Evolutionary conservation across 2,888 invertebrate genomes (phyloP).

Genomic region (Steinernema hermaphroditum): DNA sequence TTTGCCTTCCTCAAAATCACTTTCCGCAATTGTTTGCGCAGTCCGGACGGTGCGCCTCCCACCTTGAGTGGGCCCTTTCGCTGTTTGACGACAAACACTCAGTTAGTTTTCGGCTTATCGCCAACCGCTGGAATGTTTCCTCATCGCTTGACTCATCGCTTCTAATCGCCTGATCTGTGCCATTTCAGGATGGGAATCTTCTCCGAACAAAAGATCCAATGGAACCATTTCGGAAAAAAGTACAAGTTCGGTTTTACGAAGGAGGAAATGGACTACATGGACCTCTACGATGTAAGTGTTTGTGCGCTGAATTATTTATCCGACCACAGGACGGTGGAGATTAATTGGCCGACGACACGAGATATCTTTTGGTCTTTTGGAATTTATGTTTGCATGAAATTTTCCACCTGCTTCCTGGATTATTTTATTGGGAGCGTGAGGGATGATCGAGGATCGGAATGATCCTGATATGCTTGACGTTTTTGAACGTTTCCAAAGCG

Average conservation of each 20-base stretch:
- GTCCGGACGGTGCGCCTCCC: background rate
- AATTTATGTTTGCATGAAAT: background rate
- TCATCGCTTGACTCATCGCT: background rate
- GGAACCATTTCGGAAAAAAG: constrained; percentile 65
- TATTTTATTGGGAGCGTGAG: no score
- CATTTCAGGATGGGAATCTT: constrained; percentile 59
- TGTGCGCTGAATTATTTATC: background rate
- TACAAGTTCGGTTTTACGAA: constrained; percentile 55
- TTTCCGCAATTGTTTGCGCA: background rate
- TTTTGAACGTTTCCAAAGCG: background rate
- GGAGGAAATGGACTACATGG: constrained; percentile 59
- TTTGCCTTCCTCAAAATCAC: background rate
- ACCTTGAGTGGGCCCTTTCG: background rate
- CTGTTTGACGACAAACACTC: background rate
- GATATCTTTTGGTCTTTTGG: background rate
- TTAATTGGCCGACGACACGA: background rate
- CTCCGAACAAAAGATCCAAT: constrained; percentile 57
- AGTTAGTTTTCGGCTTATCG: background rate
- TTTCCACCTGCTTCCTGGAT: background rate
- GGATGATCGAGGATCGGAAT: no score
- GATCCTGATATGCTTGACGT: background rate
- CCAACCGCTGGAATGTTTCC: background rate
- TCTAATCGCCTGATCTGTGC: background rate
- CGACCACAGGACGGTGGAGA: background rate
- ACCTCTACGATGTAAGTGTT: constrained; percentile 57